Evolutionary conservation across 1,140 invertebrate genomes (phyloP).

Genomic region (Parasteatoda tepidariorum): DNA sequence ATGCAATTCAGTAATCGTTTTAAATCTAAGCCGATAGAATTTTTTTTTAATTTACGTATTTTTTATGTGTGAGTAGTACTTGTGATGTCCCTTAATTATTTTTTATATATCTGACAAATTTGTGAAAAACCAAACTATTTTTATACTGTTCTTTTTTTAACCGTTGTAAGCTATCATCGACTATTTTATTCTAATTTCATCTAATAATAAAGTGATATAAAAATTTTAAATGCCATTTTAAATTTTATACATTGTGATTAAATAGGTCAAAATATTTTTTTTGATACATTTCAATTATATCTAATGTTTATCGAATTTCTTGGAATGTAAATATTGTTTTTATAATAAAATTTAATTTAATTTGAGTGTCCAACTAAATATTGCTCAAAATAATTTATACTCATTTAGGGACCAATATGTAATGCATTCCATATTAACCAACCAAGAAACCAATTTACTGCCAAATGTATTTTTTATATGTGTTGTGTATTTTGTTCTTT

Average conservation of each 20-base stretch:
- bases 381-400: not conserved
- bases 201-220: too few species aligned
- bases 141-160: too few species aligned
- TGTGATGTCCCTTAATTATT: too few species aligned
- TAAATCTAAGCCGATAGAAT: not conserved
- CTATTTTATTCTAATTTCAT: too few species aligned
- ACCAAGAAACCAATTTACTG: conserved; percentile 10
- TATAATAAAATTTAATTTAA: not conserved
- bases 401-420: not conserved
- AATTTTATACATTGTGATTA: too few species aligned
- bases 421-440: conserved; percentile 46
- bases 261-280: not conserved
- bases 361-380: not conserved
- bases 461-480: conserved; percentile 34
- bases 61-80: too few species aligned
- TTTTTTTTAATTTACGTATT: not conserved
- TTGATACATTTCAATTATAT: not conserved
- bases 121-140: too few species aligned
- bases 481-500: not conserved
- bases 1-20: not conserved
- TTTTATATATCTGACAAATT: too few species aligned
- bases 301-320: too few species aligned
- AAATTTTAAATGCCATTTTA: too few species aligned
- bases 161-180: too few species aligned
- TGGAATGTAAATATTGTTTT: too few species aligned